Base-by-base conservation (phyloP, 2,113 vertebrate genomes). In the Odocoileus virginianus region DNA sequence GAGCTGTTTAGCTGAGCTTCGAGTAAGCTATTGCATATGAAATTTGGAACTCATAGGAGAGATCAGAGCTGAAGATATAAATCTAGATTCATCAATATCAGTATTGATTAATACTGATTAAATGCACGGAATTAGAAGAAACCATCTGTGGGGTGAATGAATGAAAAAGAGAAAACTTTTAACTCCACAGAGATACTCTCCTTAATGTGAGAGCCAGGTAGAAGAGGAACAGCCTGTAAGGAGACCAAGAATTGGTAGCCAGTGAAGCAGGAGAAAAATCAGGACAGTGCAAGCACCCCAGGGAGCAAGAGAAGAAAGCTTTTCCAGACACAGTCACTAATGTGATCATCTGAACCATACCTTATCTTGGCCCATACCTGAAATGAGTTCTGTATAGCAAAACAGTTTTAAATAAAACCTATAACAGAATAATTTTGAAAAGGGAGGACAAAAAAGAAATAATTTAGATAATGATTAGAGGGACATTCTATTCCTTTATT, bases 391-490 rank as follows among this genome's bases (percentile, higher is more conserved):
- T 78, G 28, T 15, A 19, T 1, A 94, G 3, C 28, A 82, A 64
- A 85, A 61, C 33, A 43, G 4, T 27, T 89, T 85, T 84, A 85
- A 84, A 52, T 67, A 58, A 61, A 78, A 85, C 84, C 74, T 91
- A 3, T 45, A 87, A 52, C 54, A 57, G 7, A 82, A 87, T 87
- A 71, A 82, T 60, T 74, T 87, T 91, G 36, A 67, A 78, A 28
- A 27, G 1, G 11, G 43, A 45, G 12, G 17, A 45, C 21, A 58
- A 36, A 83, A 58, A 54, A 50, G 1, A 86, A 52, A 36, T 81
- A 43, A 71, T 57, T 50, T 81, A n/a, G 15, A 30, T 43, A 28
- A 94, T 30, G 23, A 52, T n/a, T 61, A 84, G 67, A 89, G 16
- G 43, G 21, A 43, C 11, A 92, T 85, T 87, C 40, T 92, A 28